Evolutionary conservation across 2,797 vertebrate genomes (phyloP), one percentile per base, ranked within the genome.

Genomic region (Liparis tanakae): DNA sequence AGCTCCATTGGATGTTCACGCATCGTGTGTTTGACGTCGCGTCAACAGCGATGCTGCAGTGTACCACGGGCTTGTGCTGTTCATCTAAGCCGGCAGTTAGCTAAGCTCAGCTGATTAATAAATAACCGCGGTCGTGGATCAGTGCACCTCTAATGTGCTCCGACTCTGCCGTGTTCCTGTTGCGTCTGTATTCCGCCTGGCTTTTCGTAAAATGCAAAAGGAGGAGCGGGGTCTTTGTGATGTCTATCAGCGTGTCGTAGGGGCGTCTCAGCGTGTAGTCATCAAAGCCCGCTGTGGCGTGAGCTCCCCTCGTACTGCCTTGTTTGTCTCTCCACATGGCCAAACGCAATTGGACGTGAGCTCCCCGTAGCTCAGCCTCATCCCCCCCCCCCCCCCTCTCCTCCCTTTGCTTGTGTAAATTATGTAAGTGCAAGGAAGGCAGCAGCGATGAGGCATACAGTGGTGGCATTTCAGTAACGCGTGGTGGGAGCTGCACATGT

Each of bases 91-190:
- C 84, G 92, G 90, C 90, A 90, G 89, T 91, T 90, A 90, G 90
- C 87, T 89, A 84, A 91, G 88, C 91, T 92, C 87, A 90, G 90
- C 92, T 93, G 88, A 93, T 94, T 89, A 94, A 94, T 94, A 93
- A 94, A 92, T 93, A 93, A 94, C 79, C 85, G 82, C 50, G 68
- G 89, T 91, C 88, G 81, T 83, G 86, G 88, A 91, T 92, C 90
- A 88, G 80, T 87, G 91, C 87, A 85, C 86, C 83, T 90, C 88
- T 93, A 91, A 91, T 93, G 88, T 87, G 79, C 87, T 86, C 78
- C 76, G 88, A 92, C 84, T 89, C 74, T 81, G 81, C 88, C 80
- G 85, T 86, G 87, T 89, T 91, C 90, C 83, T 84, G 81, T 88
- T 86, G 80, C 79, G 60, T 92, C 86, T 83, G 68, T 79, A 87